phyloP scores from a whole-genome alignment of 2,797 vertebrate genomes.

The Thunnus albacares region DNA sequence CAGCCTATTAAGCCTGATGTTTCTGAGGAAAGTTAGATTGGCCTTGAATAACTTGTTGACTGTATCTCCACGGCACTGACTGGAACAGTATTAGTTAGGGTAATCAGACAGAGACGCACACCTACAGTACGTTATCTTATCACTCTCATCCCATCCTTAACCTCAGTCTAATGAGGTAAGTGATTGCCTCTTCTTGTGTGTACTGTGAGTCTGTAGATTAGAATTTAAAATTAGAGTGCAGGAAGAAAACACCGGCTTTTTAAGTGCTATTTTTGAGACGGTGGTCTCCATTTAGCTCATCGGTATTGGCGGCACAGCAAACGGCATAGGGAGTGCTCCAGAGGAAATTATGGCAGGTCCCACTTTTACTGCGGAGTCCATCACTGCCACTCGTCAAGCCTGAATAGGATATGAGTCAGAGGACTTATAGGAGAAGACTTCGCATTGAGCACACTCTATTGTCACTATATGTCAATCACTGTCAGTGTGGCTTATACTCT shows the following conservation, averaged over 20 bases:
- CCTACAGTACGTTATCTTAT: neutral
- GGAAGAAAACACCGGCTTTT: conserved; percentile 7
- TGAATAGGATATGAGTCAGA: conserved; percentile 48
- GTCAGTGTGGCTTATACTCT: neutral
- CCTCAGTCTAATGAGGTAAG: neutral
- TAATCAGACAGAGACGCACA: conserved; percentile 12
- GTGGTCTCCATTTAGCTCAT: conserved; percentile 19
- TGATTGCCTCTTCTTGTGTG: conserved; percentile 14
- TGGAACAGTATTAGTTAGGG: conserved; percentile 31
- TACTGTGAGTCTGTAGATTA: neutral
- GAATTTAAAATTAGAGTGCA: neutral
- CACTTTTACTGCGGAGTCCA: conserved; percentile 18
- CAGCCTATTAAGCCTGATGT: conserved; percentile 34
- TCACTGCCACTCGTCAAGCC: conserved; percentile 37
- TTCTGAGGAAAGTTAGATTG: conserved; percentile 21
- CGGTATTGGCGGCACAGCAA: conserved; percentile 9
- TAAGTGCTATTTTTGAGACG: conserved; percentile 9
- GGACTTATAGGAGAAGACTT: conserved; percentile 26
- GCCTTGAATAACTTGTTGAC: conserved; percentile 39
- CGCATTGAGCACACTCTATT: conserved; percentile 2
- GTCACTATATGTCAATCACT: conserved; percentile 40
- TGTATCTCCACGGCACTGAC: conserved; percentile 23
- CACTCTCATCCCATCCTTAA: conserved; percentile 8
- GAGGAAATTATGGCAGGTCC: conserved; percentile 26
- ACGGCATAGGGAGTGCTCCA: neutral